A percentile compares a stretch with the other conserved stretches of the same genome.
Evolutionary conservation across 2,888 invertebrate genomes (phyloP).

Genomic region (Leptopilina drosophilae): DNA sequence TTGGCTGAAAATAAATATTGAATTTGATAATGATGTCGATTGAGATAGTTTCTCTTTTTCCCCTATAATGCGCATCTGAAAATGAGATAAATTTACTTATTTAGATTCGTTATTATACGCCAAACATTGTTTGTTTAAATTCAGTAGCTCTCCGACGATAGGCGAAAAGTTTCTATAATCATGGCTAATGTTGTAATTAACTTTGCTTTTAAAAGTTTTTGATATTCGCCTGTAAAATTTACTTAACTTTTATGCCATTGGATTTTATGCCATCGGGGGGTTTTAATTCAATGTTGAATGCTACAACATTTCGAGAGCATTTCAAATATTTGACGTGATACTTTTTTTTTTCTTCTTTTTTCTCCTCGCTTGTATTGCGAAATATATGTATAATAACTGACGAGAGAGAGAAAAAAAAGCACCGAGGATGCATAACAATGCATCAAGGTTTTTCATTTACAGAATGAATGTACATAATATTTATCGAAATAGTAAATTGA

Average conservation of each 20-base stretch:
- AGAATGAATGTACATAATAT: neutral
- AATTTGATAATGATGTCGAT: too few species aligned
- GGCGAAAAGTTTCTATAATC: too few species aligned
- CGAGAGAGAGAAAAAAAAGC: neutral
- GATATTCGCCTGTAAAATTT: neutral
- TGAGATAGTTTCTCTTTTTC: too few species aligned
- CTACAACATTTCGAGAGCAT: neutral
- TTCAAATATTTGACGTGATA: slow-evolving; percentile 25
- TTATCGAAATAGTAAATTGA: neutral
- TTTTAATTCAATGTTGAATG: slow-evolving; percentile 10
- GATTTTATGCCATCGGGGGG: neutral
- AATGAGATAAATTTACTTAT: too few species aligned
- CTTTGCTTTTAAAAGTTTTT: slow-evolving; percentile 4
- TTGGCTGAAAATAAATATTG: too few species aligned
- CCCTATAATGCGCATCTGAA: too few species aligned
- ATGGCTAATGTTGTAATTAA: neutral
- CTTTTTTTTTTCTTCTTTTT: slow-evolving; percentile 4
- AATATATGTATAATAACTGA: neutral
- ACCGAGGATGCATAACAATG: slow-evolving; percentile 1
- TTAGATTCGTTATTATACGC: too few species aligned
- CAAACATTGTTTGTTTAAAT: too few species aligned
- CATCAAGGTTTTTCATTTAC: neutral
- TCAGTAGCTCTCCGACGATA: too few species aligned
- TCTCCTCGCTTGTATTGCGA: neutral
- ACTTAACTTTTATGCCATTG: neutral